Percentiles rank a stretch among this genome's conserved stretches.
These are phyloP conservation scores for Syngnathus typhle DNA, from an alignment of 2,113 vertebrate species.

Conservation along the genomic window DNA sequence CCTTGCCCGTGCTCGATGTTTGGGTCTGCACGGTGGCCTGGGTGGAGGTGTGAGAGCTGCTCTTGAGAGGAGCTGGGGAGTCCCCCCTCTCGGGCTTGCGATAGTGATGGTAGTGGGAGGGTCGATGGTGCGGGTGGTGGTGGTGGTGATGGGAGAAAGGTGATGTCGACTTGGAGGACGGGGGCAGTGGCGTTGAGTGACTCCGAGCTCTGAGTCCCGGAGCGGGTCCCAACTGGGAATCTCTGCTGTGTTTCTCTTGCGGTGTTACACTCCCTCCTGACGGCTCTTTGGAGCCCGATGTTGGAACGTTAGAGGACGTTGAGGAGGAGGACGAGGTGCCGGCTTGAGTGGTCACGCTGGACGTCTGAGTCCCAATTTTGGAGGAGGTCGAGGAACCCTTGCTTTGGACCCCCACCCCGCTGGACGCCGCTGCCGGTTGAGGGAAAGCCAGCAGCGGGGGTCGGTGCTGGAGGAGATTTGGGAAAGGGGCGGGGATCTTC, in stretches of 20 bases:
- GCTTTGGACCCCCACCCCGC: conserved; percentile 67
- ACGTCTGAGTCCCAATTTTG: conserved; percentile 65
- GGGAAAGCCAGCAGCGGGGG: conserved; percentile 85
- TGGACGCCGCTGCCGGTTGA: conserved; percentile 75
- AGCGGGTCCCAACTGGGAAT: conserved; percentile 66
- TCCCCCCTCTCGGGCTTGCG: conserved; percentile 75
- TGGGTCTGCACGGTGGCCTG: conserved; percentile 69
- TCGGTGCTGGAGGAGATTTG: conserved; percentile 85
- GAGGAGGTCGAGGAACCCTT: conserved; percentile 53
- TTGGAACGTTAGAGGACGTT: conserved; percentile 60
- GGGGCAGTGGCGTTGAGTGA: conserved; percentile 86
- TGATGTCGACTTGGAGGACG: conserved; percentile 81
- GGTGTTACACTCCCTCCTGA: conserved; percentile 44
- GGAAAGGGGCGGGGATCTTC: conserved; percentile 87
- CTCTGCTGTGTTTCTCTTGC: conserved; percentile 72
- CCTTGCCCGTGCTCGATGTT: conserved; percentile 62
- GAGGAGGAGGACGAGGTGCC: conserved; percentile 74
- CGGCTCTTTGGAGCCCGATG: conserved; percentile 67
- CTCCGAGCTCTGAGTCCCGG: conserved; percentile 79
- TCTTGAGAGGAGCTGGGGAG: conserved; percentile 75
- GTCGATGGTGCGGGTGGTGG: conserved; percentile 76
- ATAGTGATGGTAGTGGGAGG: conserved; percentile 78
- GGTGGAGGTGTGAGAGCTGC: conserved; percentile 61
- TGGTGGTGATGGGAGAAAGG: conserved; percentile 77
- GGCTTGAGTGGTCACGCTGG: conserved; percentile 70